phyloP scores from a whole-genome alignment of 2,888 invertebrate species.

The Nebria salina region DNA sequence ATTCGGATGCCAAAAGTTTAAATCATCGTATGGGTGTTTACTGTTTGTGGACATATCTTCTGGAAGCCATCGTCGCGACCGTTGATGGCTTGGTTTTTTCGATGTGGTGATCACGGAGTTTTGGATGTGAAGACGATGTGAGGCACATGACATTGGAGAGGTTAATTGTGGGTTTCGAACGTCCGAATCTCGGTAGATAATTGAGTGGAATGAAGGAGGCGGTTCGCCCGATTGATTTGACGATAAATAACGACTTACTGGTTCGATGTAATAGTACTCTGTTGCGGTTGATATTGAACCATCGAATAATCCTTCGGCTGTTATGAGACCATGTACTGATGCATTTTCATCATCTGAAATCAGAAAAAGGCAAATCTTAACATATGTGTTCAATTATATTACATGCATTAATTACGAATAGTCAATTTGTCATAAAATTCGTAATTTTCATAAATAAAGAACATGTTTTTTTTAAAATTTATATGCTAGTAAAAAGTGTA shows the following conservation, averaged over 20 bases:
- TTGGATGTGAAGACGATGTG: conserved; percentile 55
- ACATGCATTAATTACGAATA: too few relatives aligned
- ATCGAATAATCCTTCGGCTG: conserved; percentile 88
- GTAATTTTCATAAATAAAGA: too few relatives aligned
- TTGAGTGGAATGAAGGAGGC: conserved; percentile 75
- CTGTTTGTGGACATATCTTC: conserved; percentile 65
- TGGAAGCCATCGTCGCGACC: conserved; percentile 74
- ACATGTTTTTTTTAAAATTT: too few relatives aligned
- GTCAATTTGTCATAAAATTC: too few relatives aligned
- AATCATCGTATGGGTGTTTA: conserved; percentile 61
- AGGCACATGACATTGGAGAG: conserved; percentile 56
- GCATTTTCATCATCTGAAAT: conserved; percentile 83
- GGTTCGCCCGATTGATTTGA: conserved; percentile 61
- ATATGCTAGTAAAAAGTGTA: too few relatives aligned
- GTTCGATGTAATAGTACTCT: conserved; percentile 88
- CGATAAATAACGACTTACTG: conserved; percentile 73
- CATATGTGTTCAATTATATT: too few relatives aligned
- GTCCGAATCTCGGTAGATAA: conserved; percentile 85
- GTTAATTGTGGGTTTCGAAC: conserved; percentile 68
- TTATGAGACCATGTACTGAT: conserved; percentile 85
- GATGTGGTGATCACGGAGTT: conserved; percentile 20
- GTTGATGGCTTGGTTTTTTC: conserved; percentile 52
- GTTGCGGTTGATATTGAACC: conserved; percentile 82
- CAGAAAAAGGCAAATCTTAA: conserved; percentile 33
- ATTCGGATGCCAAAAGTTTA: conserved; percentile 63